These are phyloP conservation scores for Gari tellinella DNA, from an alignment of 2,888 invertebrate species.

Conservation along the genomic window DNA sequence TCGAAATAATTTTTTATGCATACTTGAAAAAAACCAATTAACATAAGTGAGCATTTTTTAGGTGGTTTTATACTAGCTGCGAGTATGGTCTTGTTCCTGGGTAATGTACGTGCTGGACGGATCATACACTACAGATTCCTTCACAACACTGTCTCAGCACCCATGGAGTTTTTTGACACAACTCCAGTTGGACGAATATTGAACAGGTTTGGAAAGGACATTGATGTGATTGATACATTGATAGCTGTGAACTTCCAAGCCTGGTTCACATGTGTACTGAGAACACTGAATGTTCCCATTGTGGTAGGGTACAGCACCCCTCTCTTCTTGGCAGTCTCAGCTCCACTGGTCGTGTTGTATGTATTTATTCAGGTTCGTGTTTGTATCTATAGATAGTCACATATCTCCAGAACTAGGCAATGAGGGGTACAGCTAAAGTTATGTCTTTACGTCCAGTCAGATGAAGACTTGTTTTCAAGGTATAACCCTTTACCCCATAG, in stretches of 20 bases:
- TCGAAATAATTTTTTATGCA: too few relatives aligned
- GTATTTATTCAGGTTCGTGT: slow-evolving; percentile 76
- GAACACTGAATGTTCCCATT: slow-evolving; percentile 68
- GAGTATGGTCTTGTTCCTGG: slow-evolving; percentile 52
- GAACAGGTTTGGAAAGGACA: slow-evolving; percentile 80
- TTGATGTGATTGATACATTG: slow-evolving; percentile 77
- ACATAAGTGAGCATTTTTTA: too few relatives aligned
- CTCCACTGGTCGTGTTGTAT: slow-evolving; percentile 78
- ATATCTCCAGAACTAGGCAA: too few relatives aligned
- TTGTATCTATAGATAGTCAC: too few relatives aligned
- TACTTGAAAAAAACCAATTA: too few relatives aligned
- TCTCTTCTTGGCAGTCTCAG: slow-evolving; percentile 67
- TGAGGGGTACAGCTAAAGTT: too few relatives aligned
- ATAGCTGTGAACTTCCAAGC: slow-evolving; percentile 69
- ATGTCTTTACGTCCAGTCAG: too few relatives aligned
- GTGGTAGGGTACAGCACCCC: slow-evolving; percentile 78
- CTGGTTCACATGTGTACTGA: slow-evolving; percentile 67
- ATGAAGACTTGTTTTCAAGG: too few relatives aligned
- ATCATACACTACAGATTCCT: slow-evolving; percentile 72
- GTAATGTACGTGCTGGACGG: slow-evolving; percentile 59
- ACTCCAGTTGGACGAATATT: slow-evolving; percentile 79
- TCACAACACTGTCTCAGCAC: slow-evolving; percentile 70
- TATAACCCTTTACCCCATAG: too few relatives aligned
- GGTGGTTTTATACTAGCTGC: slow-evolving; percentile 54
- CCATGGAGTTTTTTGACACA: slow-evolving; percentile 81